These are phyloP conservation scores for Propithecus deckenii DNA, from an alignment of 2,797 vertebrate genomes.

Conservation along the genomic window DNA sequence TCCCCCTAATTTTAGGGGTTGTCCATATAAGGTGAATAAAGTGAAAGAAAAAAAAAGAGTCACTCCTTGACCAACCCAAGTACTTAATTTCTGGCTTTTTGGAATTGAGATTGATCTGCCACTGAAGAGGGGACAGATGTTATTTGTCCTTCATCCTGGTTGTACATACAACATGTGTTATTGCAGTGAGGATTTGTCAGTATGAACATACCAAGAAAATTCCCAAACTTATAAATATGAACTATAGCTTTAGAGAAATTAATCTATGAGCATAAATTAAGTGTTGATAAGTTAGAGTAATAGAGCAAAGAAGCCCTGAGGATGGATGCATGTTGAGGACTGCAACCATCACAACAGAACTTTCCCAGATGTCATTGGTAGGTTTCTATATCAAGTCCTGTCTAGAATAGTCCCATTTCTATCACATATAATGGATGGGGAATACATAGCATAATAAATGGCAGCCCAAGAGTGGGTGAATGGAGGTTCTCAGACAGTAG, in stretches of 20 bases:
- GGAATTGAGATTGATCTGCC: not conserved
- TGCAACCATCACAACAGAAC: not conserved
- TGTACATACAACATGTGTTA: not conserved
- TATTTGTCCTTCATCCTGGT: not conserved
- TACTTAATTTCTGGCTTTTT: not conserved
- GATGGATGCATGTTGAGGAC: not conserved
- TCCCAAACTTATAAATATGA: not conserved
- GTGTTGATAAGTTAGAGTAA: not conserved
- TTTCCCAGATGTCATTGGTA: too few relatives aligned
- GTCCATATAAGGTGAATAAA: not conserved
- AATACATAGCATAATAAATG: not conserved
- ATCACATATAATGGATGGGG: not conserved
- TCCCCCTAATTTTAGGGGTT: too few relatives aligned
- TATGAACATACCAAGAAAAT: not conserved
- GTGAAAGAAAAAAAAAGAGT: too few relatives aligned
- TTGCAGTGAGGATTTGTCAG: not conserved
- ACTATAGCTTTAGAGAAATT: not conserved
- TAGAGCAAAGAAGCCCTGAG: not conserved
- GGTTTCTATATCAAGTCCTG: not conserved
- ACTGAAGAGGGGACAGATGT: not conserved
- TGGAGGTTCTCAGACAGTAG: not conserved
- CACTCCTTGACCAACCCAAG: not conserved
- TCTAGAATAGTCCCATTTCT: not conserved
- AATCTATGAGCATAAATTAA: not conserved
- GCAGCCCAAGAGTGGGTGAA: not conserved